These are phyloP conservation scores for Chaetodon trifascialis DNA, from an alignment of 2,113 vertebrate genomes.

Conservation along the genomic window DNA sequence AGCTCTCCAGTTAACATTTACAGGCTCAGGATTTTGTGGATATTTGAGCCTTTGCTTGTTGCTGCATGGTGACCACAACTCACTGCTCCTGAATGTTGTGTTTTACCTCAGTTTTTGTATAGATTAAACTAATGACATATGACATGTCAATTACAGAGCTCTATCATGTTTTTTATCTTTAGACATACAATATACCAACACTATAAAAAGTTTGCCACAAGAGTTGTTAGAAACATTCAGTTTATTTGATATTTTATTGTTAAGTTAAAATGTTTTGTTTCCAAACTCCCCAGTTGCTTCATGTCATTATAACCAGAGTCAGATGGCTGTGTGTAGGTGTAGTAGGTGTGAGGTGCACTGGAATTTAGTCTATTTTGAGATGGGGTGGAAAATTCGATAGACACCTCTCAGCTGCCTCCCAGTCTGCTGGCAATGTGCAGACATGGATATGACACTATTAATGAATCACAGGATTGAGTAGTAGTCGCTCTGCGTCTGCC, in stretches of 20 bases:
- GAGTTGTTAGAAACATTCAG: not conserved
- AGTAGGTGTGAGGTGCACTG: conserved; percentile 2
- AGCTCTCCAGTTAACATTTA: not conserved
- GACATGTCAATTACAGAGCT: not conserved
- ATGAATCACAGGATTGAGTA: conserved; percentile 51
- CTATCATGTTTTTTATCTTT: not conserved
- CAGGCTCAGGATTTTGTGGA: not conserved
- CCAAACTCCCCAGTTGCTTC: not conserved
- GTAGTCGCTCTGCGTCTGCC: not conserved
- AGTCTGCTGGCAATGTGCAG: conserved; percentile 21
- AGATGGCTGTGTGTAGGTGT: not conserved
- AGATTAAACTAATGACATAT: not conserved
- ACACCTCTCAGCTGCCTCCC: conserved; percentile 33
- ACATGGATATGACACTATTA: conserved; percentile 52
- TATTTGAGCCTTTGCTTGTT: not conserved
- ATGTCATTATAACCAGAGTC: not conserved
- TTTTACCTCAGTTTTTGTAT: not conserved
- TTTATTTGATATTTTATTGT: not conserved
- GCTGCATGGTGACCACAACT: not conserved
- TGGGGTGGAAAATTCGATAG: conserved; percentile 40
- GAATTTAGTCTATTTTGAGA: conserved; percentile 31
- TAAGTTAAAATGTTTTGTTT: not conserved
- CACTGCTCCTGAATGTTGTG: no score
- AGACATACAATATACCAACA: not conserved
- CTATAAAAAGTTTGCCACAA: not conserved